Conservation (phyloP, 2,113 vertebrate species). For the Heterotilapia buettikoferi region DNA sequence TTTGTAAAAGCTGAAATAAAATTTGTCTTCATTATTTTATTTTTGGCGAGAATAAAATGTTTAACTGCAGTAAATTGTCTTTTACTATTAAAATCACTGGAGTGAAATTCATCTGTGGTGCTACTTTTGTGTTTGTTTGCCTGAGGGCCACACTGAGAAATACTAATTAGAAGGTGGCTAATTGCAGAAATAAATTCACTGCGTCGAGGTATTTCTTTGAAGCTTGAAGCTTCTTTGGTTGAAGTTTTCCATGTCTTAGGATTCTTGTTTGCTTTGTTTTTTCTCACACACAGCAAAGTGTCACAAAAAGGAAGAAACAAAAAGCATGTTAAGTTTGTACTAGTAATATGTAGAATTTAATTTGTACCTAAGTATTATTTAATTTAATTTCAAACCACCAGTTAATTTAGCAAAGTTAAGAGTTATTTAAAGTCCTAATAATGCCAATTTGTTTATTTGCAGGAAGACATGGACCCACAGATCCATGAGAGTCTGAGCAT, state of each 20-base stretch:
- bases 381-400: not conserved
- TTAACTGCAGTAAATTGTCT: not conserved
- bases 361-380: not conserved
- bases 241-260: not conserved
- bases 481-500: constrained; percentile 92
- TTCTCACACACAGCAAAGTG: not conserved
- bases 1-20: not conserved
- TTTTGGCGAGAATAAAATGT: not conserved
- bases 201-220: not conserved
- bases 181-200: constrained; percentile 13
- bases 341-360: not conserved
- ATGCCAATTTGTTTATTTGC: not conserved
- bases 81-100: not conserved
- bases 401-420: not conserved
- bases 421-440: not conserved
- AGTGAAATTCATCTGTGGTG: not conserved
- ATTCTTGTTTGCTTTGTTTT: not conserved
- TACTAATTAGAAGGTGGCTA: not conserved
- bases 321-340: not conserved
- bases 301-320: not conserved
- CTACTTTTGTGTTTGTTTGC: not conserved
- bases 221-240: not conserved
- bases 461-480: constrained; percentile 92
- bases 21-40: not conserved
- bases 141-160: not conserved